Conservation (phyloP, 2,113 vertebrate species). For the Alosa alosa region DNA sequence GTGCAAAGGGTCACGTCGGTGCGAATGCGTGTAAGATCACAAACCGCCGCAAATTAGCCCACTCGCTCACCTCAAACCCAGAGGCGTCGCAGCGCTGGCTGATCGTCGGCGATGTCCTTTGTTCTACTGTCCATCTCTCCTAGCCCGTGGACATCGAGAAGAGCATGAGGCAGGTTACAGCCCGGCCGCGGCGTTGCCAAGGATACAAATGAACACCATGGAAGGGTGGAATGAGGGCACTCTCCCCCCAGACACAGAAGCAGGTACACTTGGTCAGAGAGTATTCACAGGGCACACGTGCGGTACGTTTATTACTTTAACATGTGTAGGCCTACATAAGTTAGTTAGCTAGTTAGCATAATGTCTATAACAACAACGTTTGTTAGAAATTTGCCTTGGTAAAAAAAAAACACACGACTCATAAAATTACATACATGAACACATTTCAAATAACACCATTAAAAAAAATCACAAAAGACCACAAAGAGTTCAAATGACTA, state of each 20-base stretch:
- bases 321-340: too few species aligned
- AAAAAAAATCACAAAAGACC: not conserved
- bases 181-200: conserved; percentile 18
- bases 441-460: not conserved
- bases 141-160: not conserved
- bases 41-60: not conserved
- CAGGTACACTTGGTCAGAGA: not conserved
- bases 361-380: too few species aligned
- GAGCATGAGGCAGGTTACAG: not conserved
- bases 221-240: conserved; percentile 3
- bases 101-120: not conserved
- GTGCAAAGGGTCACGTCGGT: not conserved
- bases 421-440: too few species aligned
- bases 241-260: conserved; percentile 12
- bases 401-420: too few species aligned
- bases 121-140: not conserved
- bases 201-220: conserved; percentile 42
- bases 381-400: too few species aligned
- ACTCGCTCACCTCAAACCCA: not conserved
- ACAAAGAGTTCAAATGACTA: not conserved
- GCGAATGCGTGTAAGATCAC: not conserved
- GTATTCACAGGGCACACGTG: not conserved
- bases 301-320: too few species aligned
- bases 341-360: too few species aligned
- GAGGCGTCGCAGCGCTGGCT: not conserved